Base-by-base conservation (phyloP, 2,113 vertebrate genomes). In the Sphaerodactylus townsendi region DNA sequence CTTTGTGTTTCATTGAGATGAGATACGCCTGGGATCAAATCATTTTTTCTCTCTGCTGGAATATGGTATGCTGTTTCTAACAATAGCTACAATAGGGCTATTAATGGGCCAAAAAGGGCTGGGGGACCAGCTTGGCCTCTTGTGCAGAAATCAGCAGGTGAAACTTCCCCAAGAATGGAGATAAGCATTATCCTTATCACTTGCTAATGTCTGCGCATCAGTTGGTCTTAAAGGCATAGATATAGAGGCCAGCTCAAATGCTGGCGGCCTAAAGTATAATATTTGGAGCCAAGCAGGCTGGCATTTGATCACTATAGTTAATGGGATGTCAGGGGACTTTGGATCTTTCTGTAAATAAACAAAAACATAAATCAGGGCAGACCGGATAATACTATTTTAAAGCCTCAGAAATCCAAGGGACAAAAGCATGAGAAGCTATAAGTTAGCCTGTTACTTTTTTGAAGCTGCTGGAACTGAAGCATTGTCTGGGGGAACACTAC, bases 401-500 rank as follows among this genome's bases (percentile, higher is more conserved):
- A 84, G 25, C 39, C 3, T 25, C 13, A 68, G 30, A 23, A 86
- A 68, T 35, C 35, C 72, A 41, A 85, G 25, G 78, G 0, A 0
- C 30, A 0, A 0, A 69, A 77, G 19, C 2, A 23, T 83, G 82
- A 66, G 82, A 85, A 56, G 80, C 74, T 3, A 0, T 11, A 78
- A 48, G 30, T 79, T 15, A 69, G 53, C 69, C 1, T 0, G 59
- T 83, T n/a, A n/a, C 79, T 13, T 39, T 46, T 14, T 21, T 13
- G 15, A 74, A 41, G 41, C 72, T 88, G 30, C 37, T 64, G 23
- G 23, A 33, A 65, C 25, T 56, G 19, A 11, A 59, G 41, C n/a
- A 25, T 4, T 66, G 15, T 59, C 68, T 44, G 81, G 65, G 81
- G 65, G 89, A 81, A 93, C n/a, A 50, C 81, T 86, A 84, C 79